Conservation (phyloP, 2,113 vertebrate species). For the Oryzias celebensis region DNA sequence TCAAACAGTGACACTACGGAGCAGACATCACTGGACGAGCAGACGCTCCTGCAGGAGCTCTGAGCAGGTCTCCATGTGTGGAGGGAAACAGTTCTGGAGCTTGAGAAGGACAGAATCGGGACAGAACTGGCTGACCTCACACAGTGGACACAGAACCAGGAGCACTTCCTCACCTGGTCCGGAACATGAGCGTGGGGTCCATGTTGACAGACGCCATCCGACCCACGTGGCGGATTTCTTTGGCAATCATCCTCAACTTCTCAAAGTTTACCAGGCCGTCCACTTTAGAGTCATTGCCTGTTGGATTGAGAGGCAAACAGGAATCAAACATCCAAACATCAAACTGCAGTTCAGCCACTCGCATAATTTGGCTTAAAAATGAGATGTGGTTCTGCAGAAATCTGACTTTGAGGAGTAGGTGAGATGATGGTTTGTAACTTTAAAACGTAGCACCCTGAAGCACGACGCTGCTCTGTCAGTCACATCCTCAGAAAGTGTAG, state of each 20-base stretch:
- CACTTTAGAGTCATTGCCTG: conserved; percentile 97
- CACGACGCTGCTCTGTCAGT: too few relatives aligned
- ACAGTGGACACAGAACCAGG: neutral
- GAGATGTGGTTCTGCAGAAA: too few relatives aligned
- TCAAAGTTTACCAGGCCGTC: conserved; percentile 98
- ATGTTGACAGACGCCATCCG: conserved; percentile 98
- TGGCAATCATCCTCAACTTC: conserved; percentile 98
- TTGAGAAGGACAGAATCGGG: conserved; percentile 42
- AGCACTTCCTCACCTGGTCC: conserved; percentile 82
- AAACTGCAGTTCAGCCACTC: too few relatives aligned
- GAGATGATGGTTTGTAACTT: too few relatives aligned
- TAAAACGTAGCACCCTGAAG: too few relatives aligned
- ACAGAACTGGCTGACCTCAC: conserved; percentile 36
- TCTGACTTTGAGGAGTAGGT: too few relatives aligned
- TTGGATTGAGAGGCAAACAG: neutral
- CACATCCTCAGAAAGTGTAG: too few relatives aligned
- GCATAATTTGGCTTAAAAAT: too few relatives aligned
- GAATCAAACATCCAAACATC: too few relatives aligned
- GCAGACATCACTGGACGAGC: conserved; percentile 57
- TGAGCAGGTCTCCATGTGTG: conserved; percentile 45
- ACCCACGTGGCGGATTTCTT: conserved; percentile 96
- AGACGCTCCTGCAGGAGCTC: conserved; percentile 53
- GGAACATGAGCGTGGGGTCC: conserved; percentile 98
- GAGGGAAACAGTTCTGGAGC: conserved; percentile 51
- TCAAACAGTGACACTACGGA: conserved; percentile 44